Conservation (phyloP, 92 coral and sea anemone species). For the Pocillopora grandis region DNA sequence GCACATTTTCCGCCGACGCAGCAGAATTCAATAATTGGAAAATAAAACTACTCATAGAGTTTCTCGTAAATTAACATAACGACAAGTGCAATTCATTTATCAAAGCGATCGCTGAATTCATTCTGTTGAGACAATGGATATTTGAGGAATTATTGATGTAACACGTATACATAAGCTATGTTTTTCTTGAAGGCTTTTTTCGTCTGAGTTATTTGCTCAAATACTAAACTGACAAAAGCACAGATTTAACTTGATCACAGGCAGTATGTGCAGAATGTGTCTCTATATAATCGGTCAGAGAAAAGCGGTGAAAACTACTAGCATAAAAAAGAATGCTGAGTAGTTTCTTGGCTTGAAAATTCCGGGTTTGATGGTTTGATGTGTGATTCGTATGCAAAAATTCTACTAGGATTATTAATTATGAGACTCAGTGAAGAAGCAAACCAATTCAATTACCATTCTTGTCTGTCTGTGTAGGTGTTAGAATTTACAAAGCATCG, state of each 20-base stretch:
- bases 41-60: too few relatives aligned
- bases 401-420: neutral
- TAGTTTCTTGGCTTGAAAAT: neutral
- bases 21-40: neutral
- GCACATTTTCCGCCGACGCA: constrained; percentile 9
- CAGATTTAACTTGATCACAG: neutral
- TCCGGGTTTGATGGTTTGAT: neutral
- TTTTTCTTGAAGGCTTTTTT: too few relatives aligned
- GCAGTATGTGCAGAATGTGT: neutral
- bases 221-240: neutral
- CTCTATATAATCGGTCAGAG: neutral
- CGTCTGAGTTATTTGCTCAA: neutral
- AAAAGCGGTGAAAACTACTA: too few relatives aligned
- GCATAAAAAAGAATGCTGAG: too few relatives aligned
- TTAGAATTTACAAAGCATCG: constrained; percentile 12
- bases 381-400: neutral
- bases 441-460: constrained; percentile 5
- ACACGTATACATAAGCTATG: too few relatives aligned
- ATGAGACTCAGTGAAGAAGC: neutral
- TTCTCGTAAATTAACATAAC: too few relatives aligned
- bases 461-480: constrained; percentile 16
- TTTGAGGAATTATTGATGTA: too few relatives aligned
- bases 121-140: too few relatives aligned
- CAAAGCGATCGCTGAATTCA: too few relatives aligned
- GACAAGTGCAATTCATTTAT: too few relatives aligned